phyloP scores from a whole-genome alignment of 2,113 vertebrate genomes.

The Pseudopipra pipra region DNA sequence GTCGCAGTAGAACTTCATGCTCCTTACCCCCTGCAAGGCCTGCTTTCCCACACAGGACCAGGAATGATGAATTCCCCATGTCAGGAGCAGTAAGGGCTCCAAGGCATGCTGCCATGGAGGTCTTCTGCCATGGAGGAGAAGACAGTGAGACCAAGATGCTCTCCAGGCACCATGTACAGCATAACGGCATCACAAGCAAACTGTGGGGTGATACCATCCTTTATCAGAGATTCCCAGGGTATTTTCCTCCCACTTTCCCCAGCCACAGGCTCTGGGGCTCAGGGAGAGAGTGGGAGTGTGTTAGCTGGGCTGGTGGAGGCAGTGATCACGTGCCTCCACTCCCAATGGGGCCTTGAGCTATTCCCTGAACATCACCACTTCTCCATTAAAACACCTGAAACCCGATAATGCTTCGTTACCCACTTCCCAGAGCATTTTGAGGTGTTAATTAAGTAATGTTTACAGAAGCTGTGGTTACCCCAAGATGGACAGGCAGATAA shows the following conservation, averaged over 20 bases:
- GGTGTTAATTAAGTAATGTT: constrained; percentile 25
- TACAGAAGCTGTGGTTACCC: constrained; percentile 40
- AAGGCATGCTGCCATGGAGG: fast-evolving
- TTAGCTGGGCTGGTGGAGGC: not conserved
- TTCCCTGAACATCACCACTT: not conserved
- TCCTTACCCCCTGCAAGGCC: fast-evolving
- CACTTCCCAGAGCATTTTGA: constrained; percentile 50
- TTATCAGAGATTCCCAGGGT: not conserved
- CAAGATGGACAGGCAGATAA: not conserved
- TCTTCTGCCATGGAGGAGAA: not conserved
- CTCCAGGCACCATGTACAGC: fast-evolving
- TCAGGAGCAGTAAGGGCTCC: not conserved
- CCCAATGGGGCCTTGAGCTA: not conserved
- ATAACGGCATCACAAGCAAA: not conserved
- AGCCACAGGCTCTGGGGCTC: not conserved
- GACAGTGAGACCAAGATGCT: fast-evolving
- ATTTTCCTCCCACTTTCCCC: not conserved
- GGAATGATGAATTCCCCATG: not conserved
- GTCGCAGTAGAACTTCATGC: fast-evolving
- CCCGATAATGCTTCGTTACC: constrained; percentile 17
- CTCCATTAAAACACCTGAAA: constrained; percentile 19
- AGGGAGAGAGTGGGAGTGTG: not conserved
- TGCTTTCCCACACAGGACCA: not conserved
- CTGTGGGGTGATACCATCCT: fast-evolving
- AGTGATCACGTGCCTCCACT: fast-evolving